A percentile compares a stretch with the other conserved stretches of the same genome.
Conservation (phyloP, 2,888 invertebrate genomes). For the Cryptops parisi region DNA sequence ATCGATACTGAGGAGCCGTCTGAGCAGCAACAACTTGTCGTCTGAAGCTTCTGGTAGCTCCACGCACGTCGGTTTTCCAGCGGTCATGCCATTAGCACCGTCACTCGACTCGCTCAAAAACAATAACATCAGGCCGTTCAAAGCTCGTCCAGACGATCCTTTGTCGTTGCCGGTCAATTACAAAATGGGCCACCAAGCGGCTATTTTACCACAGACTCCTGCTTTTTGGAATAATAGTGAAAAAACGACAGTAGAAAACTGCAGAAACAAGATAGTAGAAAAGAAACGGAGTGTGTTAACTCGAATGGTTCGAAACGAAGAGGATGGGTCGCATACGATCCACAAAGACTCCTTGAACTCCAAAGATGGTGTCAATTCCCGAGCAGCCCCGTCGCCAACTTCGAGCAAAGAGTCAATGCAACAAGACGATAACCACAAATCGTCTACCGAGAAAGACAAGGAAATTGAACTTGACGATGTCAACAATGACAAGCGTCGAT, state of each 20-base stretch:
- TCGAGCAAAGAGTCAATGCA: no score
- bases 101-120: constrained; percentile 6
- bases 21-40: not conserved
- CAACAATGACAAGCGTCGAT: not conserved
- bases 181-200: not conserved
- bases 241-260: not conserved
- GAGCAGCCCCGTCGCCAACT: not conserved
- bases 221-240: not conserved
- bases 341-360: no score
- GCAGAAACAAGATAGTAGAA: not conserved
- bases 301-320: not conserved
- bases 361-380: not conserved
- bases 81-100: constrained; percentile 8
- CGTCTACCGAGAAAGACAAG: not conserved
- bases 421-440: no score
- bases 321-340: not conserved
- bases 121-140: constrained; percentile 29
- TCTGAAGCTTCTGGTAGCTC: constrained; percentile 5
- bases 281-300: no score
- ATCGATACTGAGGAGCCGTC: not conserved
- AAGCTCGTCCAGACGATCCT: constrained; percentile 54
- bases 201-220: not conserved
- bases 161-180: constrained; percentile 40
- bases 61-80: constrained; percentile 9
- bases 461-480: not conserved